Base-by-base conservation (phyloP, 1,140 invertebrate genomes). In the Physella acuta region DNA sequence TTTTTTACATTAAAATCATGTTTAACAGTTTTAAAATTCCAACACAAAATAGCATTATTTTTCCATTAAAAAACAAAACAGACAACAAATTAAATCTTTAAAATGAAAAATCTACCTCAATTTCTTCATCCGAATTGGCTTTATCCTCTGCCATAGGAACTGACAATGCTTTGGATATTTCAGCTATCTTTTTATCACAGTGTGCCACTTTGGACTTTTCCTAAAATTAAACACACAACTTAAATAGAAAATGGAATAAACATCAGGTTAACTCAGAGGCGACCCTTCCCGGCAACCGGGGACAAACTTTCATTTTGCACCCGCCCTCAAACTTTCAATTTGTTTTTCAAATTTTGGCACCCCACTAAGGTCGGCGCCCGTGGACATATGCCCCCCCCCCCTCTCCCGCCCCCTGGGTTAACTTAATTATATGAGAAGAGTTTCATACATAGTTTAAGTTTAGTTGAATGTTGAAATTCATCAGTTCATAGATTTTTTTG, bases 141-240 rank as follows among this genome's bases (percentile, higher is more conserved):
- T 62, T 63, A 2, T 75, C 74, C 26, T 66, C 72, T 33, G 49
- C 56, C 26, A 71, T 55, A 52, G 75, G 72, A 24, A 76, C 37
- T 55, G 73, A 71, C 30, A 78, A 59, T 51, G 67, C 67, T 55
- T 72, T 64, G 31, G 71, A 76, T 52, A 81, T 49, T 68, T 78
- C 77, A 11, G 60, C 72, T 34, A 82, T 78, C 72, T 76, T 75
- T 52, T 69, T 68, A 62, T 77, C 70, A 39, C 80, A 63, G 14
- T 77, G 72, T 14, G 61, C 71, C 61, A 78, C 71, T 56, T 76
- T 75, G 49, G 70, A 58, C 68, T 79, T 82, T 58, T 82, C 79
- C 80, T 82, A 76, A n/a, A 53, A 55, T 8, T n/a, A n/a, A n/a
- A n/a, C n/a, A n/a, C n/a, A n/a, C 67, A 31, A 51, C 5, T 5